Base-by-base conservation (phyloP, 2,888 invertebrate genomes). In the Terebella lapidaria region DNA sequence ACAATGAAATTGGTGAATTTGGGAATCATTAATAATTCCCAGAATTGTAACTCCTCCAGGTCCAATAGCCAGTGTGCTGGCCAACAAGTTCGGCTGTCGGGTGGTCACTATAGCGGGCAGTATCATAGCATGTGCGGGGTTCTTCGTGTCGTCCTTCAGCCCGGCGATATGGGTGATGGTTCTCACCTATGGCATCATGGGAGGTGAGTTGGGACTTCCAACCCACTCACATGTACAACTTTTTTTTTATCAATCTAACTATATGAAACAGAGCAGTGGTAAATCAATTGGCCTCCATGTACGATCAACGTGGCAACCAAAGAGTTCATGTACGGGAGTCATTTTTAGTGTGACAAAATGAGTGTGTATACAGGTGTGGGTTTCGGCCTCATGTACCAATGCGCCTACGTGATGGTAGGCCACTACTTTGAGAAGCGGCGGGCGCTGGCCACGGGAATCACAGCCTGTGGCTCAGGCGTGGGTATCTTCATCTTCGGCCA, bases 61-160 rank as follows among this genome's bases (percentile, higher is more conserved):
- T 62, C 96, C 96, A 1, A 89, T 96, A 73, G 94, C 92, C 0
- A 91, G 92, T 68, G 94, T 93, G 0, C 81, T 96, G 66, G 91
- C 94, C 35, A 96, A 96, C 82, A 88, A 89, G 70, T 95, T 89
- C 76, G 96, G 95, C 30, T 94, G 95, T 80, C 86, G 95, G 51
- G 83, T 85, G 30, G 92, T 76, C 18, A 71, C 72, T 3, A 71
- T 77, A 0, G 58, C 61, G 0, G 77, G 77, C 2, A 67, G 71
- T 0, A 51, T 75, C 2, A 27, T 77, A 26, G 66, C 74, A 4
- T 59, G 67, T 2, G 54, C 59, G 1, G 72, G 69, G 0, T 72
- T 76, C 58, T 61, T 73, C 5, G 57, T 71, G 29, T 71, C 70
- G 56, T 70, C 69, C n/a, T 71, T 72, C 51, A 70, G 75, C 1